Conservation (phyloP, 2,113 vertebrate species). For the Ahaetulla prasina region DNA sequence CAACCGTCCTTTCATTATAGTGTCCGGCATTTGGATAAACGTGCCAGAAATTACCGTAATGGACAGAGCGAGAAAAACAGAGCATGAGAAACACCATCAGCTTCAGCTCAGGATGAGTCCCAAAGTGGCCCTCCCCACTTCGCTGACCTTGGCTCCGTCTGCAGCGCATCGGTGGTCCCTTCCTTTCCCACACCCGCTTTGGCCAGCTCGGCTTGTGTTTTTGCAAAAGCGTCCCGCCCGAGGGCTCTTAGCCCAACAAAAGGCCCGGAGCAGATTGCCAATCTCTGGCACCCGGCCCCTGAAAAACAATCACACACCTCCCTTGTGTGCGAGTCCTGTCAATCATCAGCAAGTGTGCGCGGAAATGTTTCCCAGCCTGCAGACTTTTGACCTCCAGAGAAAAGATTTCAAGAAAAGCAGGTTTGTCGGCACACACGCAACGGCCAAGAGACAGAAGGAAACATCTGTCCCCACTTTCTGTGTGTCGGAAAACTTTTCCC, state of each 20-base stretch:
- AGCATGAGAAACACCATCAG: neutral
- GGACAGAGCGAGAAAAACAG: neutral
- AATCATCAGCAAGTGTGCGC: neutral
- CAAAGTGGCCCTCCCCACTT: neutral
- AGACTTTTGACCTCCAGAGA: neutral
- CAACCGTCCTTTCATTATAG: neutral
- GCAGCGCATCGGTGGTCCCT: no score
- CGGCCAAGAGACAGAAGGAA: neutral
- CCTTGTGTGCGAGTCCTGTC: neutral
- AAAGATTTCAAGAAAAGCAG: constrained; percentile 7
- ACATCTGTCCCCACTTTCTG: neutral
- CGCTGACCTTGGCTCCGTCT: neutral
- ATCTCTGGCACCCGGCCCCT: no score
- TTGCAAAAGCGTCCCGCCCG: fast-evolving
- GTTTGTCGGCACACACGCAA: neutral
- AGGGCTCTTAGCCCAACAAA: neutral
- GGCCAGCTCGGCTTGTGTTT: neutral
- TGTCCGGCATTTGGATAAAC: neutral
- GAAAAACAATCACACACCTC: neutral
- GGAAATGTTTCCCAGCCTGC: neutral
- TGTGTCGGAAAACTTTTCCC: fast-evolving
- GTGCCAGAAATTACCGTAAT: neutral
- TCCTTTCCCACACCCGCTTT: neutral
- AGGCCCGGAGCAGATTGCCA: neutral
- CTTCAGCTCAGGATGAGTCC: neutral